Base-by-base conservation (phyloP, 2,888 invertebrate species). In the Eudemis profundana region DNA sequence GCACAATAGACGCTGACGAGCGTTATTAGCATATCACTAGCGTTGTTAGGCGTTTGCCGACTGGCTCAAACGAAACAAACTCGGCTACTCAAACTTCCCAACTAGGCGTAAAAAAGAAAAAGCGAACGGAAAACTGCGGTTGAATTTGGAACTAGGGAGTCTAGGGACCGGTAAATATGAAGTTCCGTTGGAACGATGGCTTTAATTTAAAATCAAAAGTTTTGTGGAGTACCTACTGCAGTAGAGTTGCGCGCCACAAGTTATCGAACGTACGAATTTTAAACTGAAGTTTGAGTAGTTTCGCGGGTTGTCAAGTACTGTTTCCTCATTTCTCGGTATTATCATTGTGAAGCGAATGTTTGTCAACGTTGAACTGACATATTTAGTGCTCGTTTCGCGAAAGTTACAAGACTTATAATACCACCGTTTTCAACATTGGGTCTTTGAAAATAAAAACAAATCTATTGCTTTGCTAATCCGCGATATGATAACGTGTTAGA, bases 1-100 rank as follows among this genome's bases (percentile, higher is more conserved):
- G 67, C 79, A 88, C 87, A 89, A 88, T 87, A 67, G 81, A 23
- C 27, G 61, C 78, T 87, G 86, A 89, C 81, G 85, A 87, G 76
- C 73, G 63, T 70, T 76, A 84, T 84, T 85, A 85, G 81, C 86
- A 85, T 84, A 83, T 82, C 84, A 81, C 78, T 81, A 75, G 79
- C 77, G 74, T 81, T 78, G 78, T 84, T 81, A 83, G 78, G 73
- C 68, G 61, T 66, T 66, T 66, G 69, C 68, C 72, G 44, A 65
- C 68, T 69, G 71, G 59, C 68, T 70, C 73, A 68, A 76, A 78
- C 71, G 73, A 73, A 79, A 78, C 73, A 77, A 74, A 75, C 46
- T 64, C 47, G 44, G 27, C 56, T 67, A 68, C 64, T 67, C 59
- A 67, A 69, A 70, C 70, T 73, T 72, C 69, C 44, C 38, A 62